Evolutionary conservation across 2,797 vertebrate species (phyloP).

Genomic region (Tadarida brasiliensis): DNA sequence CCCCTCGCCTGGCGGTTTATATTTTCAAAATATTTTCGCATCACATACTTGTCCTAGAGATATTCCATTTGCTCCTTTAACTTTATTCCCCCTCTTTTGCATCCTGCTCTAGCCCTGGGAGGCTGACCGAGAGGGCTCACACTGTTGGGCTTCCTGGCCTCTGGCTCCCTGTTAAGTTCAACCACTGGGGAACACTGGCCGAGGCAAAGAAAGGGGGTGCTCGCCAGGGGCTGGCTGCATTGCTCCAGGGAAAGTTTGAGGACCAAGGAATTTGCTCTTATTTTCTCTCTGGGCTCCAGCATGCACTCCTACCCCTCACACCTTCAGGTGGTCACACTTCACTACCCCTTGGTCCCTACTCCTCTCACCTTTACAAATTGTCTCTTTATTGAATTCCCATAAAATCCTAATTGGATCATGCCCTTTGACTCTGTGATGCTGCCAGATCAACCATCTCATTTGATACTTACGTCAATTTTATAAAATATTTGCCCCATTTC

Average conservation of each 20-base stretch:
- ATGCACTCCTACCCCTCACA: neutral
- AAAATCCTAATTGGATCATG: neutral
- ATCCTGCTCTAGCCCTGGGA: neutral
- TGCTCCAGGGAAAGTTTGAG: neutral
- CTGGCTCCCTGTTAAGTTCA: neutral
- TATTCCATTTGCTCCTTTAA: neutral
- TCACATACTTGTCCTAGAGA: neutral
- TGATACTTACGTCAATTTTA: neutral
- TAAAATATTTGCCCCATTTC: slow-evolving; percentile 24
- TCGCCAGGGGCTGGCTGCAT: fast-evolving
- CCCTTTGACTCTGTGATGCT: neutral
- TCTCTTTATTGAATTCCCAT: neutral
- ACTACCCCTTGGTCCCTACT: neutral
- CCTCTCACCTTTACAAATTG: neutral
- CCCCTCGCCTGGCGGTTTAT: neutral
- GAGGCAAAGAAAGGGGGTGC: neutral
- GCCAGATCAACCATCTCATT: neutral
- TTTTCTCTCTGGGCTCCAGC: neutral
- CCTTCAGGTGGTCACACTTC: neutral
- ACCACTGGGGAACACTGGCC: neutral
- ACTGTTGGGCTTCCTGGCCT: neutral
- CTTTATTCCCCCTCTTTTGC: neutral
- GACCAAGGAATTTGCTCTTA: neutral
- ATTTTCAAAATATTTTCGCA: neutral
- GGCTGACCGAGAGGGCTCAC: fast-evolving